Conservation (phyloP, 2,797 vertebrate genomes). For the Sebastes baramenuke region DNA sequence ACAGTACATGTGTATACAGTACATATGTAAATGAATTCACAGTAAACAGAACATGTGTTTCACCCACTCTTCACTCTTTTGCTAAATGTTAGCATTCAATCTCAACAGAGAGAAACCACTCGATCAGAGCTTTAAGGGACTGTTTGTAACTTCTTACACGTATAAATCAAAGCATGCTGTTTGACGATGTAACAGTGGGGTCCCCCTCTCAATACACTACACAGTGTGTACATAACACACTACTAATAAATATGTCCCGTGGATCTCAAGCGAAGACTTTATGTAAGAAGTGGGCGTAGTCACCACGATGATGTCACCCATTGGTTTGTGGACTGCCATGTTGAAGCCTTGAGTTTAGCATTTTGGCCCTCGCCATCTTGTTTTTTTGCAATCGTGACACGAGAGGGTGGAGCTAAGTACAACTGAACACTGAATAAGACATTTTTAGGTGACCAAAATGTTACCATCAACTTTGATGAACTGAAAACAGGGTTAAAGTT, state of each 20-base stretch:
- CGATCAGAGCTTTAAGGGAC: not conserved
- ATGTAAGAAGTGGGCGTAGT: not conserved
- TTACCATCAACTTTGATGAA: not conserved
- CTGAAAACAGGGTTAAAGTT: not conserved
- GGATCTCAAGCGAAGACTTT: not conserved
- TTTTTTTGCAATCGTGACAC: not conserved
- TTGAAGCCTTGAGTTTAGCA: not conserved
- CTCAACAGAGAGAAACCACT: not conserved
- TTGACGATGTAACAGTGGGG: no score
- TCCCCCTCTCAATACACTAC: no score
- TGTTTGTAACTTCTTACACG: no score
- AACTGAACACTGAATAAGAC: no score
- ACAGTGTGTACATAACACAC: no score
- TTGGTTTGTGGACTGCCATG: not conserved
- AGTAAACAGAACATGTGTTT: not conserved
- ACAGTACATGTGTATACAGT: not conserved
- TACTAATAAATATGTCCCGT: no score
- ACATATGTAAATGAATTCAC: not conserved
- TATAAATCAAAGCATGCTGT: no score
- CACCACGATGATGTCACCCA: not conserved
- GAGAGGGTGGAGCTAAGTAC: no score
- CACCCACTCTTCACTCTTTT: not conserved
- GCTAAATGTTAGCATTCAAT: not conserved
- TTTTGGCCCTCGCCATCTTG: not conserved
- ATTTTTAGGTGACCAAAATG: no score